A percentile compares a stretch with the other conserved stretches of the same genome.
phyloP scores from a whole-genome alignment of 2,113 vertebrate genomes.

The Scalopus aquaticus region DNA sequence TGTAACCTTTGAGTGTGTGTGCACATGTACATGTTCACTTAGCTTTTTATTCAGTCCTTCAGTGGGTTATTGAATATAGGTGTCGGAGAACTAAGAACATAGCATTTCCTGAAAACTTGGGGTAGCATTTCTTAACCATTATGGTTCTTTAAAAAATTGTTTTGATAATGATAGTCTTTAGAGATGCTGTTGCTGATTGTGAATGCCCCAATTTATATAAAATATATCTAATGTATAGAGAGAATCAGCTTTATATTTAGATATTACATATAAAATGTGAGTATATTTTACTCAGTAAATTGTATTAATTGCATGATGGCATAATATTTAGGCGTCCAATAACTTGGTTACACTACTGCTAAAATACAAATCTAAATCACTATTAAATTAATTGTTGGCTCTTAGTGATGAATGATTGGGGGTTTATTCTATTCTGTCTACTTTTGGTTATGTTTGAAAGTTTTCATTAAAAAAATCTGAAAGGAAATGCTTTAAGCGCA shows the following conservation, averaged over 20 bases:
- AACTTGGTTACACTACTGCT: neutral
- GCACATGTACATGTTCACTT: neutral
- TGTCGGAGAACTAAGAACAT: neutral
- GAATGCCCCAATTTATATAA: slow-evolving; percentile 10
- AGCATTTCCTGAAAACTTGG: neutral
- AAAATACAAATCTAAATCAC: slow-evolving; percentile 22
- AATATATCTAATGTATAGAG: neutral
- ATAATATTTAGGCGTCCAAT: neutral
- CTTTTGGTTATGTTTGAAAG: neutral
- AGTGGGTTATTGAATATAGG: neutral
- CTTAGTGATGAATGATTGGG: neutral
- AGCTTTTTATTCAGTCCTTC: slow-evolving; percentile 29
- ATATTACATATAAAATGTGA: neutral
- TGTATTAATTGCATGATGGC: neutral
- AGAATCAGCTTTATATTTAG: neutral
- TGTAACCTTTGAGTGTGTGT: neutral
- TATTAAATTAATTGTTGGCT: slow-evolving; percentile 2
- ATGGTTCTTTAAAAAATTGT: slow-evolving; percentile 36
- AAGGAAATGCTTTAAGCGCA: neutral
- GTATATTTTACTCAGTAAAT: neutral
- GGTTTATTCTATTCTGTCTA: neutral
- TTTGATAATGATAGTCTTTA: neutral
- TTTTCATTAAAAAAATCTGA: neutral
- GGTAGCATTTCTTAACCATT: neutral
- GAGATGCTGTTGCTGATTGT: neutral